phyloP scores from a whole-genome alignment of 1,140 invertebrate species.

The Tetramorium simillimum region DNA sequence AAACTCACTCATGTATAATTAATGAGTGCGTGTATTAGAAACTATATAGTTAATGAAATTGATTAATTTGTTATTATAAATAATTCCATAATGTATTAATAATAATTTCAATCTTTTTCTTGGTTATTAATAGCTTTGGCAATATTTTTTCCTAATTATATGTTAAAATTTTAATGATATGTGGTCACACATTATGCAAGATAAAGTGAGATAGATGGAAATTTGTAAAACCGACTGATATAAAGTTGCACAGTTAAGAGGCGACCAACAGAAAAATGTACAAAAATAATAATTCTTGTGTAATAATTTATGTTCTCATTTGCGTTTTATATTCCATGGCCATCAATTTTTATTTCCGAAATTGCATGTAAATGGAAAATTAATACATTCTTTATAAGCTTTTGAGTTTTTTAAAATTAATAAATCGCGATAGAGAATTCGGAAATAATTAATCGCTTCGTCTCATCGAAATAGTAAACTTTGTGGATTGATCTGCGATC shows the following conservation, averaged over 20 bases:
- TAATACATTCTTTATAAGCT: background rate
- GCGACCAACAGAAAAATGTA: background rate
- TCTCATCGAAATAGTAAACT: background rate
- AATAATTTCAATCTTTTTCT: conserved; percentile 8
- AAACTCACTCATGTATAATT: conserved; percentile 25
- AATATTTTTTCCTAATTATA: background rate
- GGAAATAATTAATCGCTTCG: background rate
- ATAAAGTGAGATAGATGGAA: background rate
- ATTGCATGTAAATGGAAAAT: background rate
- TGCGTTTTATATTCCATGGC: background rate
- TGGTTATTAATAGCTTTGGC: background rate
- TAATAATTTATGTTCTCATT: background rate
- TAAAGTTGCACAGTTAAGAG: background rate
- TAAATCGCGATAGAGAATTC: background rate
- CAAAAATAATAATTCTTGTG: background rate
- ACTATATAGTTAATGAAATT: conserved; percentile 8
- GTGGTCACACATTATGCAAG: background rate
- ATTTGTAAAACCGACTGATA: background rate
- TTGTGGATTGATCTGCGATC: background rate
- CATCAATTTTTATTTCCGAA: background rate
- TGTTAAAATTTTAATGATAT: background rate
- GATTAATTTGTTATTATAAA: background rate
- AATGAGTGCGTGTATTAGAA: conserved; percentile 12
- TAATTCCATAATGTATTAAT: background rate
- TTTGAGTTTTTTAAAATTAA: background rate